phyloP scores from a whole-genome alignment of 2,113 vertebrate species.

The Pseudolaguvia tuberculata region DNA sequence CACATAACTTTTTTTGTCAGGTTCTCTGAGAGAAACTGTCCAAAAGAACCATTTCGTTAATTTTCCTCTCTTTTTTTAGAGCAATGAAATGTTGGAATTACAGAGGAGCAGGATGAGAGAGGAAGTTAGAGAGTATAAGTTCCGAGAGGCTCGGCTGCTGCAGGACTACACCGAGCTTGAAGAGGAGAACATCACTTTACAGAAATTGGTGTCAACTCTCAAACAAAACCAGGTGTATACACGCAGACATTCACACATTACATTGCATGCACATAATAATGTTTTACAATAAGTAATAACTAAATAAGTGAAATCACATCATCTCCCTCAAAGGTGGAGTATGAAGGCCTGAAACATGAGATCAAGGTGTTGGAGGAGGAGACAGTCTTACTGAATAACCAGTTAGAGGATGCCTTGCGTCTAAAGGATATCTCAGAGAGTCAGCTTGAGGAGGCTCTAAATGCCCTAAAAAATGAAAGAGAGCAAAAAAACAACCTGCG shows the following conservation, averaged over 20 bases:
- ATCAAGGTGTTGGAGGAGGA: slow-evolving; percentile 96
- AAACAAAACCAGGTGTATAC: slow-evolving; percentile 89
- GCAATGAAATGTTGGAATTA: slow-evolving; percentile 86
- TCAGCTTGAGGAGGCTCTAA: slow-evolving; percentile 91
- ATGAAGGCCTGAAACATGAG: slow-evolving; percentile 95
- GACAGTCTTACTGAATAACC: slow-evolving; percentile 84
- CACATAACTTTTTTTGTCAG: no score
- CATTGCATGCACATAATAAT: not conserved
- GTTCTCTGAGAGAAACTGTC: no score
- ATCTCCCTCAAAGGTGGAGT: slow-evolving; percentile 80
- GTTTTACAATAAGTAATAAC: not conserved
- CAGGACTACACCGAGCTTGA: slow-evolving; percentile 97
- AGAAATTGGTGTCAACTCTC: slow-evolving; percentile 91
- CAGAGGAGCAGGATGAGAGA: slow-evolving; percentile 88
- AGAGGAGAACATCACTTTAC: slow-evolving; percentile 95
- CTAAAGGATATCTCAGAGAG: slow-evolving; percentile 89
- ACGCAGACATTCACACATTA: not conserved
- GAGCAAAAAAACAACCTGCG: slow-evolving; percentile 91
- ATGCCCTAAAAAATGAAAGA: slow-evolving; percentile 88
- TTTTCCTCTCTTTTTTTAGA: slow-evolving; percentile 63
- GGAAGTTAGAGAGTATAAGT: slow-evolving; percentile 90
- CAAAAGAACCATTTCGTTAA: not conserved
- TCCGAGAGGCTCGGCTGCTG: slow-evolving; percentile 83
- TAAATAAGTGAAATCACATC: not conserved
- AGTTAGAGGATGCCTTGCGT: slow-evolving; percentile 87